Percentiles rank a stretch among this genome's conserved stretches.
Evolutionary conservation across 1,140 invertebrate species (phyloP).

Genomic region (Drosophila seguyi): DNA sequence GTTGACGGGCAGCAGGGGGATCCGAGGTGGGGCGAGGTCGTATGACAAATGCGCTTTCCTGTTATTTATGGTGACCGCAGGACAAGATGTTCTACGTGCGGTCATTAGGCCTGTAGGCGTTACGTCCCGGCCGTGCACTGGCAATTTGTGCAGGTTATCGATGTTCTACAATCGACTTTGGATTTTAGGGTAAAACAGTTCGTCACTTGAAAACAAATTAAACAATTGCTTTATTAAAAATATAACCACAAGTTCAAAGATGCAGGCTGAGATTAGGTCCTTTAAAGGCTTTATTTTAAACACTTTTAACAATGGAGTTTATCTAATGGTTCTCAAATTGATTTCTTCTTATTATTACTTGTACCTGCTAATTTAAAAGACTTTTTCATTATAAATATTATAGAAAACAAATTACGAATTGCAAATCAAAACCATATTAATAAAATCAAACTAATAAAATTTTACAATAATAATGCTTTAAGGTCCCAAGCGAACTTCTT

Average conservation of each 20-base stretch:
- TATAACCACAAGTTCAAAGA: not conserved
- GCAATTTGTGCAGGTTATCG: conserved; percentile 35
- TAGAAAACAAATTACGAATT: not conserved
- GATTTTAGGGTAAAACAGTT: not conserved
- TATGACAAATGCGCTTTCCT: conserved; percentile 76
- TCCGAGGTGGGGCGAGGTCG: conserved; percentile 39
- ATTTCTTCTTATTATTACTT: too few species aligned
- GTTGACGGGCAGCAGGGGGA: not conserved
- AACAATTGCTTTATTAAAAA: not conserved
- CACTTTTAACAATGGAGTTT: not conserved
- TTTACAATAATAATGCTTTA: not conserved
- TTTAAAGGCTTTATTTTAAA: not conserved
- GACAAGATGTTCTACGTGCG: conserved; percentile 76
- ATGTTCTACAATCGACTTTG: conserved; percentile 2
- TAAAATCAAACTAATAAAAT: not conserved
- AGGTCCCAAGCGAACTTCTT: not conserved
- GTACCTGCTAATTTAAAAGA: not conserved
- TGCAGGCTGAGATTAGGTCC: not conserved
- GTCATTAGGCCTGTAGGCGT: conserved; percentile 64
- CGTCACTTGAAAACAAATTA: not conserved
- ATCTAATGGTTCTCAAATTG: not conserved
- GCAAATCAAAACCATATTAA: not conserved
- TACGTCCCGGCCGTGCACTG: conserved; percentile 1
- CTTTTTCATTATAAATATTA: not conserved
- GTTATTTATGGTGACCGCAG: conserved; percentile 82